These are phyloP conservation scores for Porites divaricata DNA, from an alignment of 92 coral and sea anemone genomes.

Conservation along the genomic window DNA sequence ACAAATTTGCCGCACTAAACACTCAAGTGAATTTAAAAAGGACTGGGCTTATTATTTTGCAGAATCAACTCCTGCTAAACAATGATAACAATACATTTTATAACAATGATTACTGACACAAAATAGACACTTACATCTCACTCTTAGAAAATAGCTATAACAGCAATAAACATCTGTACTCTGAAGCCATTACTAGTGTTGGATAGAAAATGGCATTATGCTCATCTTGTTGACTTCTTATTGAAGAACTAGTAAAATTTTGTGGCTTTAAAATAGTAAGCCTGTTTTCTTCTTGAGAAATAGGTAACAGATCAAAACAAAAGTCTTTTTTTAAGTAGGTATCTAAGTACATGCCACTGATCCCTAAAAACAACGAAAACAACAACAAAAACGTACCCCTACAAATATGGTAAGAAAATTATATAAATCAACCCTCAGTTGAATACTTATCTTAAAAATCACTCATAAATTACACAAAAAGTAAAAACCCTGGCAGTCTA, in stretches of 20 bases:
- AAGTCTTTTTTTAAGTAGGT: no score
- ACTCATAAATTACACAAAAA: neutral
- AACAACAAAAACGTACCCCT: neutral
- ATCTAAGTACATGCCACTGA: no score
- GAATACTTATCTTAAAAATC: conserved; percentile 1
- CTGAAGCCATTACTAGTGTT: neutral
- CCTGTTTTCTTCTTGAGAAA: no score
- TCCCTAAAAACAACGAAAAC: neutral
- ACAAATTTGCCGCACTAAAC: neutral
- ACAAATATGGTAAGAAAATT: no score
- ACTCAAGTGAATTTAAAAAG: neutral
- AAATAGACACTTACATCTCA: conserved; percentile 7
- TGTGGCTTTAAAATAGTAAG: no score
- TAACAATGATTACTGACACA: neutral
- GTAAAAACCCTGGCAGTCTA: neutral
- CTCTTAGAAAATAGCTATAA: neutral
- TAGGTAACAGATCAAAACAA: no score
- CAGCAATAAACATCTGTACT: neutral
- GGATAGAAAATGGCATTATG: neutral
- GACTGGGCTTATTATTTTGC: neutral
- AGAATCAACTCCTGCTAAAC: neutral
- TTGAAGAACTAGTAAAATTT: no score
- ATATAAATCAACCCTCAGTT: neutral
- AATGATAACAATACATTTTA: neutral
- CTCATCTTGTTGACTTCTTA: neutral